Base-by-base conservation (phyloP, 1,140 invertebrate species). In the Lepidurus packardi region DNA sequence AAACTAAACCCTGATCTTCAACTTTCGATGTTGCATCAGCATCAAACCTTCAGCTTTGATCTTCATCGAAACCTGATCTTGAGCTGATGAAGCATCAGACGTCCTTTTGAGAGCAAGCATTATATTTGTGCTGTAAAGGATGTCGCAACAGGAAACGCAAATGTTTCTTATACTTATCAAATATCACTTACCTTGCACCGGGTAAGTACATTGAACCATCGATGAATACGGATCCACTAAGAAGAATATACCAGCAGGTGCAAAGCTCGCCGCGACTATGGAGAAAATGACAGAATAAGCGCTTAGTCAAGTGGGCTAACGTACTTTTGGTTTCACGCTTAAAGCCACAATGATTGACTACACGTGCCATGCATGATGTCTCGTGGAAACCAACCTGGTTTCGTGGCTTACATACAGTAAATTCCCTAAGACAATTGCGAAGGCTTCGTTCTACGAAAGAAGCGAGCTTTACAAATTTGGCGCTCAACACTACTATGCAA, bases 191-290 rank as follows among this genome's bases (percentile, higher is more conserved):
- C 93, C 92, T 93, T 86, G 91, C 91, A 81, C 92, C 86, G 6
- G 93, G 93, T 78, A 94, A 86, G 83, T 92, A 94, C 92, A 95
- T 94, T 78, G 91, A 92, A 78, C 92, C 92, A 85, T 94, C 92
- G 84, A 95, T 95, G 87, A 94, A 94, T n/a, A 94, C 93, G 5
- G 92, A 93, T 73, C 93, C 93, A 11, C 91, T 92, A 43, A 94
- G 87, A 44, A 94, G 85, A 82, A 95, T 93, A 85, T 93, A 95
- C 93, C 93, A 94, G 83, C 92, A 92, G 74, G 90, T 90, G 47
- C 91, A 91, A 80, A 93, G 82, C 85, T 94, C 92, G 24, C 92
- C 92, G 74, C 92, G 92, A 82, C 93, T 94, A 87, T 78, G 90
- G 89, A 81, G 83, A 81, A 84, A 21, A 16, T 11, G 9, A 47